These are phyloP conservation scores for Zaprionus capensis DNA, from an alignment of 1,140 invertebrate genomes.

Conservation along the genomic window DNA sequence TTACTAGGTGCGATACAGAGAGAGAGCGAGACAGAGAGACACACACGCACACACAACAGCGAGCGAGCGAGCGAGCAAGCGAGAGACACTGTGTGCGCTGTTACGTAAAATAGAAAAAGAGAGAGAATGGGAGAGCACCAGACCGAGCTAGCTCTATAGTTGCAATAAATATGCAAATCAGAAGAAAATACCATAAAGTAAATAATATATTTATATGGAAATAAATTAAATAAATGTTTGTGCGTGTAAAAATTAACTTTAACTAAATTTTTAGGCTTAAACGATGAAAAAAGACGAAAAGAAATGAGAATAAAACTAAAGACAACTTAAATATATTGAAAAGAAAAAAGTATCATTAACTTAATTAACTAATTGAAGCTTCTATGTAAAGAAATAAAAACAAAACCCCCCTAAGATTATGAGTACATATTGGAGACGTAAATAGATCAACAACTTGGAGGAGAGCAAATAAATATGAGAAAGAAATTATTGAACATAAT, in stretches of 20 bases:
- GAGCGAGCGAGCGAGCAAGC: conserved; percentile 3
- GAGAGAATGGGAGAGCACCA: conserved; percentile 17
- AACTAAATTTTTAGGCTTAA: conserved; percentile 79
- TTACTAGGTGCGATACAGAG: conserved; percentile 38
- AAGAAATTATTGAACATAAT: conserved; percentile 75
- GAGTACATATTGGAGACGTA: conserved; percentile 30
- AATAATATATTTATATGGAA: conserved; percentile 73
- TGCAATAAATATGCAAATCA: conserved; percentile 53
- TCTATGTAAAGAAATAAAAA: conserved; percentile 83
- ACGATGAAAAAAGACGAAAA: conserved; percentile 43
- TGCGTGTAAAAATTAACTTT: conserved; percentile 82
- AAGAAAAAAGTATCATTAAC: conserved; percentile 78
- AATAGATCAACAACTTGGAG: conserved; percentile 48
- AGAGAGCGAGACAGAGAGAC: conserved; percentile 16
- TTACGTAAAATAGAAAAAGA: not conserved
- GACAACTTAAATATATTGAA: conserved; percentile 72
- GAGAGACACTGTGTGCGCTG: conserved; percentile 14
- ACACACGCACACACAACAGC: conserved; percentile 20
- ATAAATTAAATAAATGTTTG: conserved; percentile 80
- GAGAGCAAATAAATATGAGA: conserved; percentile 52
- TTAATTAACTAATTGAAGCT: conserved; percentile 82
- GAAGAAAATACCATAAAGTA: conserved; percentile 32
- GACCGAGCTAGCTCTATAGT: conserved; percentile 45
- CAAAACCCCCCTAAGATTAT: conserved; percentile 41
- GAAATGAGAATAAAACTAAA: conserved; percentile 52